Conservation (phyloP, 2,888 invertebrate species). For the Deladenus siricidicola region DNA sequence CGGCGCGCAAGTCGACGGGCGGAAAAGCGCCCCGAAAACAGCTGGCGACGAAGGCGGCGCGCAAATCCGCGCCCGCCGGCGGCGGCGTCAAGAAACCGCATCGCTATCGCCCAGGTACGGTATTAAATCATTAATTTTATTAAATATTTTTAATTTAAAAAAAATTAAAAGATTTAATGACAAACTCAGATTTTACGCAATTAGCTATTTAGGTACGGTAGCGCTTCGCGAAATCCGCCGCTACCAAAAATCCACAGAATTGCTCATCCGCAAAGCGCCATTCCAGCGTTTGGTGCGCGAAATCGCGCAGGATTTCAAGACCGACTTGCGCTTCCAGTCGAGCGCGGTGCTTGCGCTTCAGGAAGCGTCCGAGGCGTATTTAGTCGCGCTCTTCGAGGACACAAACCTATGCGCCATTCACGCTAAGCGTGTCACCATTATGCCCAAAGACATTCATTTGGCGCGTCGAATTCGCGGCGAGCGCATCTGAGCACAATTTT, state of each 20-base stretch:
- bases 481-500: not conserved
- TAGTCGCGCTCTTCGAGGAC: too few species aligned
- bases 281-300: slow-evolving; percentile 91
- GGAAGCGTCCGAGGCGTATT: too few species aligned
- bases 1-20: slow-evolving; percentile 72
- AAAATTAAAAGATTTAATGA: not conserved
- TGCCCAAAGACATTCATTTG: too few species aligned
- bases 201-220: too few species aligned
- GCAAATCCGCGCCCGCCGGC: slow-evolving; percentile 60
- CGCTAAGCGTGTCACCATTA: too few species aligned
- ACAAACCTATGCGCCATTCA: too few species aligned
- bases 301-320: slow-evolving; percentile 70
- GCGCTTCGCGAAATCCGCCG: slow-evolving; percentile 91
- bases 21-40: slow-evolving; percentile 93
- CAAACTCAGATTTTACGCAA: not conserved
- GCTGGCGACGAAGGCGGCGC: slow-evolving; percentile 68
- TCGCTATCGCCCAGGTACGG: slow-evolving; percentile 54
- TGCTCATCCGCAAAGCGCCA: slow-evolving; percentile 86
- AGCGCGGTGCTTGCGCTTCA: slow-evolving; percentile 32
- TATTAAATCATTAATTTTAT: not conserved
- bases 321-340: slow-evolving; percentile 36
- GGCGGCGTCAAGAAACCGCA: slow-evolving; percentile 72
- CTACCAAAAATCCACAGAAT: slow-evolving; percentile 89
- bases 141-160: not conserved
- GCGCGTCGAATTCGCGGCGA: too few species aligned